These are phyloP conservation scores for Pristionchus pacificus DNA, from an alignment of 1,140 invertebrate species.

Conservation along the genomic window DNA sequence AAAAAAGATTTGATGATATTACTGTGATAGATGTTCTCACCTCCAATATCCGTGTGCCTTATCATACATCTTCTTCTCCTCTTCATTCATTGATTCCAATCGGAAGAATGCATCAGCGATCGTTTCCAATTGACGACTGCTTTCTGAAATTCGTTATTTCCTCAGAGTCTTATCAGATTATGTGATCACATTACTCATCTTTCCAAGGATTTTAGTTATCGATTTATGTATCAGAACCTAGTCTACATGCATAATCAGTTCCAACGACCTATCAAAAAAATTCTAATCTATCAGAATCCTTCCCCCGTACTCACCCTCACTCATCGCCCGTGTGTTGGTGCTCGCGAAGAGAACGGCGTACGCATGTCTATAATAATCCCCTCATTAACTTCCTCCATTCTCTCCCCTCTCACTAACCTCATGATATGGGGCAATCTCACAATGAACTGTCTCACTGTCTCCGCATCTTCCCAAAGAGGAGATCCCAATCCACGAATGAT, in stretches of 20 bases:
- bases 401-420: not conserved
- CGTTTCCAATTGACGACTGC: slow-evolving; percentile 4
- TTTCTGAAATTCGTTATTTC: slow-evolving; percentile 1
- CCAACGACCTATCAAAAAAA: slow-evolving; percentile 25
- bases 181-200: not conserved
- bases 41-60: slow-evolving; percentile 13
- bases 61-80: slow-evolving; percentile 35
- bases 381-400: slow-evolving; percentile 15
- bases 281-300: too few relatives aligned
- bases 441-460: slow-evolving; percentile 24
- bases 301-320: not conserved
- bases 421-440: slow-evolving; percentile 22
- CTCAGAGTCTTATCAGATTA: slow-evolving; percentile 10
- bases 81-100: slow-evolving; percentile 33
- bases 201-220: not conserved
- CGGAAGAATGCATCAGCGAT: slow-evolving; percentile 24
- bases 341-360: not conserved
- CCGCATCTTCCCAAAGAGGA: slow-evolving; percentile 32
- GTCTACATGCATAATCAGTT: slow-evolving; percentile 10
- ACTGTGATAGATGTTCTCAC: not conserved
- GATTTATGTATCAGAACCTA: not conserved
- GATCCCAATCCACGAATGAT: slow-evolving; percentile 36
- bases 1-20: slow-evolving; percentile 8
- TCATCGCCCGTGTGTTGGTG: not conserved
- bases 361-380: not conserved